These are phyloP conservation scores for Macrocentrus cingulum DNA, from an alignment of 1,140 invertebrate species.

Conservation along the genomic window DNA sequence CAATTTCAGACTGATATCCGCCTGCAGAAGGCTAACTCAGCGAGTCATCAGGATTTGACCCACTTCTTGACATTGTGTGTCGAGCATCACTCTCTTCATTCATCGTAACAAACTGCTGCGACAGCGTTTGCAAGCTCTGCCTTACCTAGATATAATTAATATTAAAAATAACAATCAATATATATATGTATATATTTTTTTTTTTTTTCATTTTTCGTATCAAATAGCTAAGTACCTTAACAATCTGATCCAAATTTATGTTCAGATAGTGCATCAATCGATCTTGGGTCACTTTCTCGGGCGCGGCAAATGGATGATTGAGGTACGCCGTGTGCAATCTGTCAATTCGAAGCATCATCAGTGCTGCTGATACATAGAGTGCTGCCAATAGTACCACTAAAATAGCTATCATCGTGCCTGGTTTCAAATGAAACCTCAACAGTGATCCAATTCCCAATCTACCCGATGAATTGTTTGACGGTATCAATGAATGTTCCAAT, in stretches of 20 bases:
- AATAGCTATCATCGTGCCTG: slow-evolving; percentile 42
- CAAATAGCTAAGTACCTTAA: slow-evolving; percentile 42
- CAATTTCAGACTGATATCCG: background rate
- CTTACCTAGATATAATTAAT: slow-evolving; percentile 39
- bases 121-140: slow-evolving; percentile 49
- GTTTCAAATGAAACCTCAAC: slow-evolving; percentile 33
- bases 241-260: slow-evolving; percentile 52
- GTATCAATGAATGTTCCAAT: slow-evolving; percentile 28
- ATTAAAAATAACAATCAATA: background rate
- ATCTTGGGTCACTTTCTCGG: slow-evolving; percentile 51
- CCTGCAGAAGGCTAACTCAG: slow-evolving; percentile 45
- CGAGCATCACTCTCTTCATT: slow-evolving; percentile 37
- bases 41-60: slow-evolving; percentile 42
- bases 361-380: slow-evolving; percentile 52
- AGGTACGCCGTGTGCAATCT: slow-evolving; percentile 52
- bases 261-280: slow-evolving; percentile 52
- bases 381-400: slow-evolving; percentile 40
- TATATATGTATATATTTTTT: too few species aligned
- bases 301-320: slow-evolving; percentile 51
- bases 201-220: background rate
- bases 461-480: slow-evolving; percentile 18
- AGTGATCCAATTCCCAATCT: slow-evolving; percentile 26
- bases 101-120: slow-evolving; percentile 50
- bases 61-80: slow-evolving; percentile 34
- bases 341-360: slow-evolving; percentile 56